Conservation (phyloP, 1,140 invertebrate genomes). For the Manduca sexta region DNA sequence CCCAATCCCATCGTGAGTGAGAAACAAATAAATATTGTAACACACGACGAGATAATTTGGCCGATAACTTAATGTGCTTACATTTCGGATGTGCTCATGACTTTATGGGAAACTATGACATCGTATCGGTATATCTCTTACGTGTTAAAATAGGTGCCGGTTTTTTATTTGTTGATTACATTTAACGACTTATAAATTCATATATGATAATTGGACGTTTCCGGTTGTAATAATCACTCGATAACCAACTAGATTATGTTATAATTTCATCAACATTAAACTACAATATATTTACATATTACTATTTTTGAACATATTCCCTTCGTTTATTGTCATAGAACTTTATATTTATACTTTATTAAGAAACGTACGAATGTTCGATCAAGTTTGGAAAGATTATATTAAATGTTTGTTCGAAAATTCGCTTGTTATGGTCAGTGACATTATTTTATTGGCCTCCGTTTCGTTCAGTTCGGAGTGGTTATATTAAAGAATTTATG, state of each 20-base stretch:
- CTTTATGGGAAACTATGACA: constrained; percentile 64
- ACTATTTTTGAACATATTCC: neutral
- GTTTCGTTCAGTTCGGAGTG: constrained; percentile 22
- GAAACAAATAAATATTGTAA: constrained; percentile 72
- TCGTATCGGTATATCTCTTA: constrained; percentile 7
- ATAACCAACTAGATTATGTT: neutral
- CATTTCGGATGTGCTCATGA: constrained; percentile 70
- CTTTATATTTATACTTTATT: too few species aligned
- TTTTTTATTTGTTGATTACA: constrained; percentile 5
- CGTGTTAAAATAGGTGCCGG: constrained; percentile 1
- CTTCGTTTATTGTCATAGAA: neutral
- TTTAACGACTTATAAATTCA: constrained; percentile 4
- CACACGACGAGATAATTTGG: constrained; percentile 65
- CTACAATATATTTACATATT: neutral
- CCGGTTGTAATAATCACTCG: constrained; percentile 1
- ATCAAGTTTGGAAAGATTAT: too few species aligned
- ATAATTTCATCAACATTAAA: too few species aligned
- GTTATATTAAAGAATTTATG: constrained; percentile 44
- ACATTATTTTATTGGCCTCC: constrained; percentile 29
- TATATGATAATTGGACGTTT: constrained; percentile 7
- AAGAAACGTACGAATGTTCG: too few species aligned
- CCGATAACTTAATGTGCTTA: constrained; percentile 71
- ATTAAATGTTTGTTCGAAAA: constrained; percentile 11
- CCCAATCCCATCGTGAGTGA: constrained; percentile 44
- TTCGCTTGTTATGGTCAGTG: constrained; percentile 16